Percentiles rank a stretch among this genome's conserved stretches.
phyloP scores from a whole-genome alignment of 2,797 vertebrate species.

The Coregonus ussuriensis region DNA sequence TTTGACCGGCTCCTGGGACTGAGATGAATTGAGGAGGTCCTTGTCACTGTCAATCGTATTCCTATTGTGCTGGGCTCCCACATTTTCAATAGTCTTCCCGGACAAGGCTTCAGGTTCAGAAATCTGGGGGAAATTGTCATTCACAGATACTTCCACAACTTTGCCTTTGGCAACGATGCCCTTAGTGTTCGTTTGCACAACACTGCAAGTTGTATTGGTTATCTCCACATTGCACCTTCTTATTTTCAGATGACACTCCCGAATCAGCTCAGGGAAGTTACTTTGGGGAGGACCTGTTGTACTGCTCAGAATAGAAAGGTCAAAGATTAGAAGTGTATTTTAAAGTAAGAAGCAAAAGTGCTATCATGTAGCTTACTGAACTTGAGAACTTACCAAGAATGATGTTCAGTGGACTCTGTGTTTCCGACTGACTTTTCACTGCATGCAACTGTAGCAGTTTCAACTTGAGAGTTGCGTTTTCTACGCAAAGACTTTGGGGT shows the following conservation, averaged over 20 bases:
- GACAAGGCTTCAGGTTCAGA: conserved; percentile 49
- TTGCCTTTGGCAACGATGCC: conserved; percentile 18
- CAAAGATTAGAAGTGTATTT: not conserved
- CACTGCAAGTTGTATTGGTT: conserved; percentile 46
- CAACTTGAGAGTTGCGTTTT: conserved; percentile 56
- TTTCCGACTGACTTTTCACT: not conserved
- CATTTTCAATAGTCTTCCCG: conserved; percentile 73
- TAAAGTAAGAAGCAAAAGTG: not conserved
- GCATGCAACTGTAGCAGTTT: not conserved
- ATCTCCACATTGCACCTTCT: conserved; percentile 71
- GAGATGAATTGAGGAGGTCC: conserved; percentile 51
- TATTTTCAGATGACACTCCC: conserved; percentile 81
- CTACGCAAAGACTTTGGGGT: conserved; percentile 72
- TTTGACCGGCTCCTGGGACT: not conserved
- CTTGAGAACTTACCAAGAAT: conserved; percentile 64
- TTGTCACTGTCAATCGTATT: conserved; percentile 76
- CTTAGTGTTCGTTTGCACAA: conserved; percentile 33
- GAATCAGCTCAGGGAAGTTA: conserved; percentile 73
- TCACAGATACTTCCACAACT: conserved; percentile 11
- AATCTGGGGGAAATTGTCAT: conserved; percentile 39
- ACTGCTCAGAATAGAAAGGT: conserved; percentile 40
- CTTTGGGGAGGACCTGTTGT: conserved; percentile 60
- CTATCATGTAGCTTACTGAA: not conserved
- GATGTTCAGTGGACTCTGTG: conserved; percentile 19
- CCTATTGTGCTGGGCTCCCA: conserved; percentile 67